A percentile compares a stretch with the other conserved stretches of the same genome.
Conservation (phyloP, 2,113 vertebrate species). For the Ranitomeya variabilis region DNA sequence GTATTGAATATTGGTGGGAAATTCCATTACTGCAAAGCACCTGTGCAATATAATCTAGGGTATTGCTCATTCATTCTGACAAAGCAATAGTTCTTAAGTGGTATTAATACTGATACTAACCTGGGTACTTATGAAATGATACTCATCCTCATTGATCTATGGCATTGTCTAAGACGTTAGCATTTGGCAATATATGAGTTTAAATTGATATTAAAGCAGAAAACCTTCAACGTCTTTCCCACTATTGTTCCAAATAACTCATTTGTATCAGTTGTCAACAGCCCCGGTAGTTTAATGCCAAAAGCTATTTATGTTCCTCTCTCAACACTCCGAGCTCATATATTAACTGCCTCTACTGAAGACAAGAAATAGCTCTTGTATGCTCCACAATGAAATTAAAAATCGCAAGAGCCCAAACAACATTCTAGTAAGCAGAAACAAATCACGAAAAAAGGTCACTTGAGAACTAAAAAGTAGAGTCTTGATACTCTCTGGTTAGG, state of each 20-base stretch:
- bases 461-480: neutral
- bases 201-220: slow-evolving; percentile 30
- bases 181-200: neutral
- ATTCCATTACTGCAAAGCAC: slow-evolving; percentile 42
- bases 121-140: slow-evolving; percentile 38
- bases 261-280: slow-evolving; percentile 32
- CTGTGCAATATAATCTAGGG: slow-evolving; percentile 21
- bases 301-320: neutral
- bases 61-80: slow-evolving; percentile 21
- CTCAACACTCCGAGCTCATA: neutral
- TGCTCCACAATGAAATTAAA: neutral
- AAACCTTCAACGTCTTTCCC: neutral
- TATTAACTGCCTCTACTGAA: neutral
- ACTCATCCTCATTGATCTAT: slow-evolving; percentile 37
- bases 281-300: slow-evolving; percentile 3
- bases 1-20: slow-evolving; percentile 52
- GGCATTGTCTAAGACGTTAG: neutral
- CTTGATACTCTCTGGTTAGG: neutral
- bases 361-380: neutral
- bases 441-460: neutral
- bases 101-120: slow-evolving; percentile 50
- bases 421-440: neutral
- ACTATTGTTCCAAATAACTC: neutral
- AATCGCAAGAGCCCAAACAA: neutral
- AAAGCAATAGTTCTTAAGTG: slow-evolving; percentile 48